Base-by-base conservation (phyloP, 1,140 invertebrate genomes). In the Drosophila pandora region DNA sequence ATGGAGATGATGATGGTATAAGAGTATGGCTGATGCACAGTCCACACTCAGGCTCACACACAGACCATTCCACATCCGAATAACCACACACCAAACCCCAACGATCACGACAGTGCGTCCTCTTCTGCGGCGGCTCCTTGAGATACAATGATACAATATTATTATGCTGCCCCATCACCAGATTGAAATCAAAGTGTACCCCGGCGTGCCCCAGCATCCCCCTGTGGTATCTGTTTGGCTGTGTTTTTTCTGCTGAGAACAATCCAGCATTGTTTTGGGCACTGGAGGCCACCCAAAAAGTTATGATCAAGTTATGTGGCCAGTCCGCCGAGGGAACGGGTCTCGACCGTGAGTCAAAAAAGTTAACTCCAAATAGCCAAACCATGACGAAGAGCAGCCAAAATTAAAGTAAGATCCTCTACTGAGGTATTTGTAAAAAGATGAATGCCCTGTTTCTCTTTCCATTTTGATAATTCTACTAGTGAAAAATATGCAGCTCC, bases 91-190 rank as follows among this genome's bases (percentile, higher is more conserved):
- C 62, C 68, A 69, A 69, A 55, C 63, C 63, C 67, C 63, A 63
- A 69, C 67, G 67, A 69, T 69, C 67, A 69, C 73, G 72, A 76
- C 48, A 78, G 68, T 72, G 70, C 73, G 47, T 52, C 72, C 39
- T 53, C 71, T n/a, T 48, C 57, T 21, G 72, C 57, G 82, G 82
- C 79, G 61, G 62, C 78, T 85, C 82, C 82, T 81, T 85, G 78
- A 77, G 83, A 87, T 87, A 87, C 82, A 87, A 87, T 87, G 82
- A 87, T 87, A 87, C 82, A 87, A 87, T 87, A 87, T 87, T 87
- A 87, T 87, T 87, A 87, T 87, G 82, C 83, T 87, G 78, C 50
- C 47, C 73, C 76, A 84, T 77, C 72, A 77, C 82, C 75, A 87
- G 82, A 87, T 87, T 87, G 78, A 87, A 87, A 87, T 87, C 82